phyloP scores from a whole-genome alignment of 1,140 invertebrate genomes.

The Aphaenogaster floridana region DNA sequence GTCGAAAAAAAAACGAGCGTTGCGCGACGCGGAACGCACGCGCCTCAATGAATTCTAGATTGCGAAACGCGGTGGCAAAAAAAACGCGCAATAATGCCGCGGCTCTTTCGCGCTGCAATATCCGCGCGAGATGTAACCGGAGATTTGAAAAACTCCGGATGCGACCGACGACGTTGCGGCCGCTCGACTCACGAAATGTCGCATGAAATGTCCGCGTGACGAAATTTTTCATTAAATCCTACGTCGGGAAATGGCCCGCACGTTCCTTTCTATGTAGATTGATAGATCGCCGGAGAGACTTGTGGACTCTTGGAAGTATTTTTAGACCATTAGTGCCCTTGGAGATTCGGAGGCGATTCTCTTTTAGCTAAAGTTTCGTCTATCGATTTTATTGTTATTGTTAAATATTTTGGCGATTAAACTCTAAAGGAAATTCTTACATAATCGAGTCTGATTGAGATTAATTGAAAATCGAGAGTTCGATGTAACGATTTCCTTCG shows the following conservation, averaged over 20 bases:
- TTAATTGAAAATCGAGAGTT: not conserved
- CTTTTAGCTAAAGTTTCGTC: not conserved
- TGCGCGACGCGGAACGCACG: not conserved
- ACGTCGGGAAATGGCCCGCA: not conserved
- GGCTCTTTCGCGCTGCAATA: conserved; percentile 7
- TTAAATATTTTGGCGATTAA: not conserved
- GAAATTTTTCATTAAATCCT: conserved; percentile 20
- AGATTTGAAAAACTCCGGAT: conserved; percentile 16
- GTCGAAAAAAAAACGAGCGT: not conserved
- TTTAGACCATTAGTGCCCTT: not conserved
- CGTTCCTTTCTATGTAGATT: not conserved
- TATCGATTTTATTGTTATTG: not conserved
- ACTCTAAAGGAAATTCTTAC: not conserved
- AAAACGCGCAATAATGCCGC: conserved; percentile 29
- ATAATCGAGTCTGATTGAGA: not conserved
- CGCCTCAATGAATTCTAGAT: conserved; percentile 35
- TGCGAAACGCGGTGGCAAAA: not conserved
- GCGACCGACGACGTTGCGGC: not conserved
- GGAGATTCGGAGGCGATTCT: not conserved
- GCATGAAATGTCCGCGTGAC: not conserved
- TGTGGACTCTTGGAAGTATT: not conserved
- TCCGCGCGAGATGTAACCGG: not conserved
- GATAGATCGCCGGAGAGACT: not conserved
- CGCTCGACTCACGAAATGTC: not conserved
- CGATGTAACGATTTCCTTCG: not conserved